Conservation (phyloP, 2,113 vertebrate genomes). For the Silurus asotus region DNA sequence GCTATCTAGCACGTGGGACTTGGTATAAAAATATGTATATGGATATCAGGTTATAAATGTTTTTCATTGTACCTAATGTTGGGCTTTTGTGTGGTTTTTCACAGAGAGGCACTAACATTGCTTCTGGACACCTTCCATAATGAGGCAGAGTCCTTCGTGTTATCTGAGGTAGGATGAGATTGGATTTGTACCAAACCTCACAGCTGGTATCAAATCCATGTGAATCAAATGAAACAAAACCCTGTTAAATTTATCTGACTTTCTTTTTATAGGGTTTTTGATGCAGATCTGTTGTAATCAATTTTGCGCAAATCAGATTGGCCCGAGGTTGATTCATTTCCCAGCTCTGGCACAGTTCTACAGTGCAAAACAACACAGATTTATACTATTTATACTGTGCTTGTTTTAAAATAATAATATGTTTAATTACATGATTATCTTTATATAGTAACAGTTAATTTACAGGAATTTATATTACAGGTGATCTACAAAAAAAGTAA, state of each 20-base stretch:
- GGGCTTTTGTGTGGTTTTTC: slow-evolving; percentile 35
- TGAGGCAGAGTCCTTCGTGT: slow-evolving; percentile 86
- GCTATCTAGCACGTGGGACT: not conserved
- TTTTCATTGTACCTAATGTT: not conserved
- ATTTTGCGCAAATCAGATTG: not conserved
- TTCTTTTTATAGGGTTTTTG: not conserved
- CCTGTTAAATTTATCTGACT: not conserved
- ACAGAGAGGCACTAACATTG: slow-evolving; percentile 90
- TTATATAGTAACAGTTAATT: not conserved
- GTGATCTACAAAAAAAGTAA: not conserved
- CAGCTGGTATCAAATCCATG: not conserved
- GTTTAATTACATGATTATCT: not conserved
- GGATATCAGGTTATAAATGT: not conserved
- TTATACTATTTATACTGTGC: not conserved
- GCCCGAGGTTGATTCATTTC: not conserved
- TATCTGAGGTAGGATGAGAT: slow-evolving; percentile 77
- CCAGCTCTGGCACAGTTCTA: not conserved
- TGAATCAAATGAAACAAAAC: not conserved
- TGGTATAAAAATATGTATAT: not conserved
- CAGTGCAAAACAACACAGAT: not conserved
- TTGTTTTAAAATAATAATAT: not conserved
- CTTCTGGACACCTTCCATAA: slow-evolving; percentile 94
- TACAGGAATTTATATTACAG: not conserved
- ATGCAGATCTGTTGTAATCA: not conserved
- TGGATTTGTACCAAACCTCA: too few species aligned